Base-by-base conservation (phyloP, 2,113 vertebrate species). In the Peromyscus leucopus region DNA sequence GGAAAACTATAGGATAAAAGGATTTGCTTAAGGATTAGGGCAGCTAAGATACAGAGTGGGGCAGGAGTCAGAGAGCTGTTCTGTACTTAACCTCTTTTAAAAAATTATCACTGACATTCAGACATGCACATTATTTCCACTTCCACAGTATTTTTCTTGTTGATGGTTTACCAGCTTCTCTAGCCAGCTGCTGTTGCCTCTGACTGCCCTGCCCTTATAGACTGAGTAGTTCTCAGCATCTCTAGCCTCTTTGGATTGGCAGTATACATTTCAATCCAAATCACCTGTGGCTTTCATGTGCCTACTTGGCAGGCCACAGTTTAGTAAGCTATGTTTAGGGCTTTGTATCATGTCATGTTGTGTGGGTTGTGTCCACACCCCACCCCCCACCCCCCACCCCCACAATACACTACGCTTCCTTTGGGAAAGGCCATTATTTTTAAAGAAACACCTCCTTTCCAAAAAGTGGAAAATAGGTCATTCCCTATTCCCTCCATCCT, bases 301-400 rank as follows among this genome's bases (percentile, higher is more conserved):
- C n/a, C 89, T 31, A 39, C 87, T 48, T 91, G 85, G 48, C 75
- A 95, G 65, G 57, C 69, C 95, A 59, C 31, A 85, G 26, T 95
- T 90, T 90, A 92, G 69, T 59, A 84, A 85, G 76, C 95, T 96
- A 71, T 95, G 89, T 96, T 97, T 95, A 95, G 36, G 63, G 63
- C 12, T 42, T 84, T 84, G 57, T 63, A 22, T 26, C 55, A 83
- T 83, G 80, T 61, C 11, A 61, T 59, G 33, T 83, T 28, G 24
- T 84, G 82, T 63, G 36, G 36, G 15, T 71, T 6, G 5, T 13
- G 15, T n/a, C 28, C n/a, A 0, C 8, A 16, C 33, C 33, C 19
- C 16, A 31, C 28, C 4, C 28, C n/a, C n/a, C n/a, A n/a, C n/a
- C n/a, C n/a, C 65, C 3, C 11, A 6, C 12, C 22, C 36, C 22